Base-by-base conservation (phyloP, 2,888 invertebrate species). In the Rhabditophanes sp. region DNA sequence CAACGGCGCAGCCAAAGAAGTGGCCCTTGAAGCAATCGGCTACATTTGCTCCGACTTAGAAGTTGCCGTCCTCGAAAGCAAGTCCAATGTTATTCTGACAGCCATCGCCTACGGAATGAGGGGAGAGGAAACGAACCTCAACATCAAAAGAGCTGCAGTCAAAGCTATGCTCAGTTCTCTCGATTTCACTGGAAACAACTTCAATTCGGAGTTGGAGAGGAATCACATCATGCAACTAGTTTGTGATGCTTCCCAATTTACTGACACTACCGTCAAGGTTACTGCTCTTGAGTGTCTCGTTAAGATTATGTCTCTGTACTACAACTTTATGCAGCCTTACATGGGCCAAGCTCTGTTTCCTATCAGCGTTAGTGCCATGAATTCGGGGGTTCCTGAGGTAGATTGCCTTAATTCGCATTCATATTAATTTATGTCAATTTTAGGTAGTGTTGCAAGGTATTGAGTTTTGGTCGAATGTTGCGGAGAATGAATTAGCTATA, bases 221-320 rank as follows among this genome's bases (percentile, higher is more conserved):
- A 87, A 96, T 69, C 88, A 85, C 66, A 93, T 99, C 35, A 99
- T 96, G 96, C 88, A 96, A 72, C 87, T 88, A 33, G 90, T 96
- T 5, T 99, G 96, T 72, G 88, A 93, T 71, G 85, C 93, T 3
- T 96, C 96, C 1, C 93, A 93, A 68, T 84, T 82, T 4, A 69
- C 74, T 31, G 84, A 90, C 64, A 78, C 80, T 38, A 79, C 82
- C 69, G 83, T 96, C 29, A 78, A 39, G 20, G 55, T 96, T 11
- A 87, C 88, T 7, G 88, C 96, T 2, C 73, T 99, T 35, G 93
- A 99, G 67, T 96, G 96, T 72, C 75, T 99, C 64, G 96, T 83
- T 45, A 88, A 87, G 74, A 93, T 99, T 53, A 79, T 99, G 74
- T 82, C 90, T 1, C 74, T 96, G 3, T 99, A 96, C 68, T 99